Evolutionary conservation across 1,140 invertebrate species (phyloP).

Genomic region (Tetramorium simillimum): DNA sequence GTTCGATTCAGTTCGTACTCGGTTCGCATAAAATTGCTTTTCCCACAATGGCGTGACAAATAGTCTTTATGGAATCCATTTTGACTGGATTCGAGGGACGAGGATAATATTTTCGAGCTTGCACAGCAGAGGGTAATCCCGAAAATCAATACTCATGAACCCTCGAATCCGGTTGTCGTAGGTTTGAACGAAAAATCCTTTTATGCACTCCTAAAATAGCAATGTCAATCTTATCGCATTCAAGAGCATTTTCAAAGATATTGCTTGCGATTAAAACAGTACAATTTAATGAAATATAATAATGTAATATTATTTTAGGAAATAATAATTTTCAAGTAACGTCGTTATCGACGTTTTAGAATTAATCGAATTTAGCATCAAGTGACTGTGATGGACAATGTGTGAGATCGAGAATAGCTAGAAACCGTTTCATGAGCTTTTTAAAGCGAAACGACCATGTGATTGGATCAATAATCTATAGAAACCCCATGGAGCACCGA

Average conservation of each 20-base stretch:
- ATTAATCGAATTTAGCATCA: conserved; percentile 44
- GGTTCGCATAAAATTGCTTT: neutral
- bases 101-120: conserved; percentile 36
- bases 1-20: neutral
- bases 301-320: neutral
- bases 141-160: conserved; percentile 68
- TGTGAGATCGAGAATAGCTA: conserved; percentile 63
- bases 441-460: conserved; percentile 72
- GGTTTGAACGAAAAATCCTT: conserved; percentile 54
- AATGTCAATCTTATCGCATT: neutral
- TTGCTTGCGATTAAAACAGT: neutral
- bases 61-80: conserved; percentile 16
- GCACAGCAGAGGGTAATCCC: neutral
- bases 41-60: conserved; percentile 11
- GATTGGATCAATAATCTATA: conserved; percentile 78
- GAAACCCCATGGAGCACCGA: conserved; percentile 68
- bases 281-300: conserved; percentile 20
- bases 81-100: neutral
- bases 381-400: conserved; percentile 24
- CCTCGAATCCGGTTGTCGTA: conserved; percentile 60
- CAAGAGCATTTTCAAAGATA: neutral
- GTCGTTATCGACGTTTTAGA: conserved; percentile 55
- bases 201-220: neutral
- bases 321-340: conserved; percentile 53
- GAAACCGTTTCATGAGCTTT: conserved; percentile 67